A percentile compares a stretch with the other conserved stretches of the same genome.
Evolutionary conservation across 2,113 vertebrate genomes (phyloP).

Genomic region (Heptranchias perlo): DNA sequence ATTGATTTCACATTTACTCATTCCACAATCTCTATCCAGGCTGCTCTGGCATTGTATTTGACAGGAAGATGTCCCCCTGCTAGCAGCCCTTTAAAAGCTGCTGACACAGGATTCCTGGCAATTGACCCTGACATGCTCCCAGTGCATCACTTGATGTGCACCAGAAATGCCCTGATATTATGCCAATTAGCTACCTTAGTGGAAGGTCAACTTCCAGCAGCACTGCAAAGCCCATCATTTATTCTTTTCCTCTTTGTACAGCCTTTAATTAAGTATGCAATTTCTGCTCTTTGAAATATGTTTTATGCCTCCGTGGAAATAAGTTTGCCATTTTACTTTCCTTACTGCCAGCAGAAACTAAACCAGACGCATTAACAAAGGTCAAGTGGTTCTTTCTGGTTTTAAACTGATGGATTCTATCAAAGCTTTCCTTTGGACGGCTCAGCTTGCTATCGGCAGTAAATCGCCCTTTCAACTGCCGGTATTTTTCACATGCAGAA

Average conservation of each 20-base stretch:
- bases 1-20: background rate
- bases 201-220: background rate
- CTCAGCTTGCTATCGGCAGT: background rate
- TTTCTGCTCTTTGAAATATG: background rate
- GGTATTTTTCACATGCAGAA: background rate
- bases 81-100: background rate
- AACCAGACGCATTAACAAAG: slow-evolving; percentile 21
- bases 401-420: background rate
- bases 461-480: background rate
- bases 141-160: background rate
- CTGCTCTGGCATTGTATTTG: background rate
- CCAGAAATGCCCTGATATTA: background rate
- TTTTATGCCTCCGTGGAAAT: background rate
- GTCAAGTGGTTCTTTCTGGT: background rate
- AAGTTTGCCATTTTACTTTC: background rate
- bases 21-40: background rate
- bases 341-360: background rate
- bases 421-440: background rate
- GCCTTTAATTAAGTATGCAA: background rate
- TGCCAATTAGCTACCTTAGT: background rate
- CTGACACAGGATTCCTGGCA: background rate
- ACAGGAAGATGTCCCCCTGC: background rate
- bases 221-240: background rate
- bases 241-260: background rate
- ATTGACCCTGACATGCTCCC: background rate